Conservation (phyloP, 1,140 invertebrate genomes). For the Drosophila simulans region DNA sequence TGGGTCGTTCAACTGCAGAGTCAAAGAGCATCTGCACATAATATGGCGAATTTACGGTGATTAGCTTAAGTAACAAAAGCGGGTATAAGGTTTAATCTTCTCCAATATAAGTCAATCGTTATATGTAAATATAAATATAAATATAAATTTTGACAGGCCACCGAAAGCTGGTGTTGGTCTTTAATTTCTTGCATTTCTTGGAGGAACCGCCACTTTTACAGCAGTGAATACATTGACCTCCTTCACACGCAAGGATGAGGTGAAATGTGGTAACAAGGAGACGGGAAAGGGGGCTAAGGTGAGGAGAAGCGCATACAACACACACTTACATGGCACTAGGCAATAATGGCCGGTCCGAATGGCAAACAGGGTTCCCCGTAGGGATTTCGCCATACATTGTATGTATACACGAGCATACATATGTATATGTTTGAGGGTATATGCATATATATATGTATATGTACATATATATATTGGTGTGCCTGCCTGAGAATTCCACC, state of each 20-base stretch:
- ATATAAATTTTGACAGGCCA: too few species aligned
- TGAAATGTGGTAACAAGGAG: too few species aligned
- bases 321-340: constrained; percentile 70
- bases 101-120: too few species aligned
- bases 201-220: constrained; percentile 22
- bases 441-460: background rate
- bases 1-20: constrained; percentile 37
- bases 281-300: background rate
- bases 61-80: constrained; percentile 5
- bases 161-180: background rate
- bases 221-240: constrained; percentile 60
- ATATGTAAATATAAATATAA: too few species aligned
- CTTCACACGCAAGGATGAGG: constrained; percentile 53
- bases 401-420: background rate
- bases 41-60: constrained; percentile 1
- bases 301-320: constrained; percentile 28
- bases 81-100: too few species aligned
- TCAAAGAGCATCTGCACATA: constrained; percentile 16
- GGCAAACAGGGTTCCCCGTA: constrained; percentile 11
- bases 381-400: constrained; percentile 1
- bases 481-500: constrained; percentile 43
- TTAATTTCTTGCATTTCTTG: background rate
- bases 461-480: background rate
- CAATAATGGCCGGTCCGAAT: constrained; percentile 56
- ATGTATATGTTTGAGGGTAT: background rate